These are phyloP conservation scores for Ectropis crepuscularia DNA, from an alignment of 2,888 invertebrate genomes.

Conservation along the genomic window DNA sequence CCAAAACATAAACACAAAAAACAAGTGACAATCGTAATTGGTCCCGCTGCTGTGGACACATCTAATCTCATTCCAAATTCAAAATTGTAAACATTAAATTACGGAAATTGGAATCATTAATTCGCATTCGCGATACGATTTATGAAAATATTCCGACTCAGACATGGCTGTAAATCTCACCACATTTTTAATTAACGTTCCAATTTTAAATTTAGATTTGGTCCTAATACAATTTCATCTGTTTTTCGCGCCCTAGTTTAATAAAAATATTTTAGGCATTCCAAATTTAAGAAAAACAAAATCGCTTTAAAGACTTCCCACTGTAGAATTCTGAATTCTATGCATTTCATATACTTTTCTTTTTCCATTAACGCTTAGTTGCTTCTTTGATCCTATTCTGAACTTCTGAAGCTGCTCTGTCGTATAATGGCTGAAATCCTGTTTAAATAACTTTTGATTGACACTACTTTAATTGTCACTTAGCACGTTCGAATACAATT, in stretches of 20 bases:
- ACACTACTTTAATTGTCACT: conserved; percentile 30
- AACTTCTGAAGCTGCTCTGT: conserved; percentile 4
- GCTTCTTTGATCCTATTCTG: conserved; percentile 14
- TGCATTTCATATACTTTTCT: background rate
- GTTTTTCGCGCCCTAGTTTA: background rate
- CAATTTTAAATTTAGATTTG: background rate
- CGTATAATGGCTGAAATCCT: conserved; percentile 15
- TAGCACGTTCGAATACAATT: conserved; percentile 22
- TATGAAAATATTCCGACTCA: conserved; percentile 2
- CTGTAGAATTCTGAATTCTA: background rate
- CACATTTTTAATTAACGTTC: conserved; percentile 2
- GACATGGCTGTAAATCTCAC: conserved; percentile 3
- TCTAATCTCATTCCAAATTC: background rate
- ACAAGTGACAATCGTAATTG: background rate
- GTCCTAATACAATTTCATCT: background rate
- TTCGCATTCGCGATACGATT: background rate
- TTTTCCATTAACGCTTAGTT: conserved; percentile 9
- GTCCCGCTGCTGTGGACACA: background rate
- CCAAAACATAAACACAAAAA: background rate
- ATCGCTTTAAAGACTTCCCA: too few species aligned
- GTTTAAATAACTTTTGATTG: conserved; percentile 25
- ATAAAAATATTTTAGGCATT: too few species aligned
- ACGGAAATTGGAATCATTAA: conserved; percentile 2
- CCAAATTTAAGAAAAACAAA: too few species aligned
- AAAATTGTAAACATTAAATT: conserved; percentile 3